phyloP scores from a whole-genome alignment of 2,888 invertebrate genomes.

The Trichogramma dendrolimi region DNA sequence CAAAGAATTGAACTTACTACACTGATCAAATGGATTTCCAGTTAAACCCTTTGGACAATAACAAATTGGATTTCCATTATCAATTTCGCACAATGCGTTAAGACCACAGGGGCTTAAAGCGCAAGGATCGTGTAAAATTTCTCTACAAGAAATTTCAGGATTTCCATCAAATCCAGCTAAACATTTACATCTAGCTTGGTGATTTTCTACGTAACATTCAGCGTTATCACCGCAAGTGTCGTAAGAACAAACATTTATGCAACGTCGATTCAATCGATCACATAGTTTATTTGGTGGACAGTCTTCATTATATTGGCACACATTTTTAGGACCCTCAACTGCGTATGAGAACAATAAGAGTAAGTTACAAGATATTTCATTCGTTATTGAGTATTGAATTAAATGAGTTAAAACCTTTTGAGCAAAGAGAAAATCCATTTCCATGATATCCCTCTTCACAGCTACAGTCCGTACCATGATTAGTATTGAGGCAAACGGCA shows the following conservation, averaged over 20 bases:
- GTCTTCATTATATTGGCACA: conserved; percentile 87
- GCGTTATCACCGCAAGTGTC: conserved; percentile 76
- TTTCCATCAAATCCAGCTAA: conserved; percentile 77
- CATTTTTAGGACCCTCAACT: conserved; percentile 56
- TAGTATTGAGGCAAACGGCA: conserved; percentile 82
- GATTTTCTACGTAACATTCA: conserved; percentile 75
- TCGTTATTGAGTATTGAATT: background rate
- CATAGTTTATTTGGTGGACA: conserved; percentile 83
- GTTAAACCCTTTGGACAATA: conserved; percentile 85
- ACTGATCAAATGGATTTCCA: conserved; percentile 85
- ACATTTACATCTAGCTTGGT: conserved; percentile 77
- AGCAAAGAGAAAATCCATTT: conserved; percentile 78
- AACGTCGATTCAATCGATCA: conserved; percentile 77
- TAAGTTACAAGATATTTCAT: background rate
- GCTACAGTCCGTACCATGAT: conserved; percentile 81
- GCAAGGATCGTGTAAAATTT: conserved; percentile 72
- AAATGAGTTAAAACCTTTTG: conserved; percentile 59
- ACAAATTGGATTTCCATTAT: conserved; percentile 82
- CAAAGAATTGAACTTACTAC: conserved; percentile 66
- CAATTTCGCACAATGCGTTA: conserved; percentile 78
- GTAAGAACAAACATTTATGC: conserved; percentile 76
- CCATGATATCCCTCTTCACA: conserved; percentile 83
- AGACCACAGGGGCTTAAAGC: conserved; percentile 83
- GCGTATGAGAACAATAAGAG: background rate
- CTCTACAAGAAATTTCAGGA: conserved; percentile 67